Percentiles rank a stretch among this genome's conserved stretches.
Conservation (phyloP, 2,113 vertebrate species). For the Prinia subflava region DNA sequence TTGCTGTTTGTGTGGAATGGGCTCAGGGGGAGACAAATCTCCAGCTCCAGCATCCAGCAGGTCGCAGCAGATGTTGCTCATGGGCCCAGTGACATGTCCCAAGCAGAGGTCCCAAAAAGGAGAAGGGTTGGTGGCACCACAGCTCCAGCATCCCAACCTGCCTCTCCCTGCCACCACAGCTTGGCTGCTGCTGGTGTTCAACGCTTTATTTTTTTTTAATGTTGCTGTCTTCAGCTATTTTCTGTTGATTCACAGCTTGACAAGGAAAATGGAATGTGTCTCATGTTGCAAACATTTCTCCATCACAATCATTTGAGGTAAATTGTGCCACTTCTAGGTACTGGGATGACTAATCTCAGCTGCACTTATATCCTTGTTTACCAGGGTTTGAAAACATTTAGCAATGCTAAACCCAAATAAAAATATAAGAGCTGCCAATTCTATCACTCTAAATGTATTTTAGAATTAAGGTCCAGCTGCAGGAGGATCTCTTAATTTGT, state of each 20-base stretch:
- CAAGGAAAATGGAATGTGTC: not conserved
- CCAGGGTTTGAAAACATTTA: conserved; percentile 16
- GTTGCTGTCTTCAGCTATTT: not conserved
- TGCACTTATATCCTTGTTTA: not conserved
- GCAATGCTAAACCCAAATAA: not conserved
- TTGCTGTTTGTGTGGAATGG: rapidly evolving
- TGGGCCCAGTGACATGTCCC: rapidly evolving
- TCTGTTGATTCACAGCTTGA: not conserved
- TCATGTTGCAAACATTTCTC: not conserved
- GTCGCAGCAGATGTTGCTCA: not conserved
- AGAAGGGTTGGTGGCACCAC: not conserved
- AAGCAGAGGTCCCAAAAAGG: not conserved
- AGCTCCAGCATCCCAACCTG: not conserved
- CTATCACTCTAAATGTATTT: conserved; percentile 35
- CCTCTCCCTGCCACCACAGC: not conserved
- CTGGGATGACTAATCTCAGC: conserved; percentile 7
- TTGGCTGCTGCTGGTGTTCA: not conserved
- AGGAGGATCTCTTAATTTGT: not conserved
- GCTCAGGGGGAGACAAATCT: not conserved
- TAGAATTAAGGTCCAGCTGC: not conserved
- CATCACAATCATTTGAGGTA: not conserved
- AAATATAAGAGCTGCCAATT: conserved; percentile 29
- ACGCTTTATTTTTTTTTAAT: rapidly evolving
- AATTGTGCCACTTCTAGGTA: conserved; percentile 23
- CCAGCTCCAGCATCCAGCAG: not conserved